These are phyloP conservation scores for Pyrgilauda ruficollis DNA, from an alignment of 2,113 vertebrate genomes.

Conservation along the genomic window DNA sequence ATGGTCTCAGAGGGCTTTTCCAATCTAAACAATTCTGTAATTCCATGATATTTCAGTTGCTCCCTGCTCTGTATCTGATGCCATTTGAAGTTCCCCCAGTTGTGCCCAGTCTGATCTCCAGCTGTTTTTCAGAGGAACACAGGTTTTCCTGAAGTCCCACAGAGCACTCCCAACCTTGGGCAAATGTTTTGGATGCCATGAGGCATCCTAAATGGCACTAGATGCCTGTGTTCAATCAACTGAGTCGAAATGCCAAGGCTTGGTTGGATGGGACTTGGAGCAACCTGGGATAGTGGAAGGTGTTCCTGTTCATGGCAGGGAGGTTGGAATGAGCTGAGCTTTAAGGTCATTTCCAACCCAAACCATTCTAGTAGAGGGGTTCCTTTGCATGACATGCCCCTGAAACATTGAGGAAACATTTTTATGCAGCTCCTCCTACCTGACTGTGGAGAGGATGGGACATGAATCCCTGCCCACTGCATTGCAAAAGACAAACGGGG, in stretches of 20 bases:
- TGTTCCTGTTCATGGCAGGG: not conserved
- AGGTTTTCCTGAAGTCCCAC: not conserved
- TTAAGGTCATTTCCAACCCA: not conserved
- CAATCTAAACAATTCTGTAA: not conserved
- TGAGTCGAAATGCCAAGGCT: not conserved
- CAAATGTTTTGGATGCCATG: not conserved
- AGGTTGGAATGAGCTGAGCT: not conserved
- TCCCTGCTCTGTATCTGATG: not conserved
- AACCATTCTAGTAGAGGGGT: not conserved
- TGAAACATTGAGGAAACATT: not conserved
- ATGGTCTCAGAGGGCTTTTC: not conserved
- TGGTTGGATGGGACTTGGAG: not conserved
- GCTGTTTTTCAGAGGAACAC: not conserved
- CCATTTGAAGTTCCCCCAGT: not conserved
- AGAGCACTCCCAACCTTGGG: not conserved
- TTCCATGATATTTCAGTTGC: not conserved
- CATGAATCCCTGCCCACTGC: not conserved
- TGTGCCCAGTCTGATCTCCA: not conserved
- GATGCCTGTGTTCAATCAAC: not conserved
- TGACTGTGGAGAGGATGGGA: not conserved
- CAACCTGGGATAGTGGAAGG: not conserved
- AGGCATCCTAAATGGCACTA: not conserved
- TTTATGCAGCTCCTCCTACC: not conserved
- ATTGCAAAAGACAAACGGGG: not conserved
- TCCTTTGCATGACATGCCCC: fast-evolving